Base-by-base conservation (phyloP, 2,113 vertebrate species). In the Phaethon lepturus region DNA sequence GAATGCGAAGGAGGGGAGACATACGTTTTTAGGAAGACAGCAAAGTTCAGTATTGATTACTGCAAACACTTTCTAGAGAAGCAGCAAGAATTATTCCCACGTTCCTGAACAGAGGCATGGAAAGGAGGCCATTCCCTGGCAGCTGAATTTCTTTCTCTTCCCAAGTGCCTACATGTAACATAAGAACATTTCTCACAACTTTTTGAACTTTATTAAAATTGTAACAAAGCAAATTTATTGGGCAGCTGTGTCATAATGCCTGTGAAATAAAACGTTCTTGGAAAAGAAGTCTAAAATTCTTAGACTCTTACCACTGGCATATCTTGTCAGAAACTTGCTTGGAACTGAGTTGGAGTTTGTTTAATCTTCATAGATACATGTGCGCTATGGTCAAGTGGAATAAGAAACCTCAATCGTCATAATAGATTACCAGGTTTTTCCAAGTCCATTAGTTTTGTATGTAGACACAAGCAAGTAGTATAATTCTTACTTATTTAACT, bases 381-480 rank as follows among this genome's bases (percentile, higher is more conserved):
- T 33, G 24, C 59, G 53, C 42, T 96, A 10, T 80, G 47, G 19
- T 86, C 53, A 88, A 4, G 94, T 59, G 66, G 72, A 94, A 69
- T 93, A 93, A 91, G 88, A 95, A 92, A 89, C 44, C 13, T 79
- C 88, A 84, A 38, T 58, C 91, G 76, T 67, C 13, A 7, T 49
- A 25, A 68, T 26, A 31, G 26, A 31, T 63, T 92, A 45, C n/a
- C 35, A 90, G 53, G 82, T 35, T 83, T 88, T 95, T 95, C 24
- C n/a, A 73, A 78, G 35, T 78, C 23, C 45, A 7, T 88, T 86
- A 9, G 44, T 91, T 91, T 85, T 3, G 0, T 95, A 31, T 79
- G 68, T 25, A 78, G 33, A 87, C 78, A 47, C 44, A 75, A 47
- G n/a, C 13, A 4, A 63, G 7, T 81, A 81, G 15, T 52, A 9